Evolutionary conservation across 2,797 vertebrate species (phyloP).

Genomic region (Ctenochaetus hawaiiensis): DNA sequence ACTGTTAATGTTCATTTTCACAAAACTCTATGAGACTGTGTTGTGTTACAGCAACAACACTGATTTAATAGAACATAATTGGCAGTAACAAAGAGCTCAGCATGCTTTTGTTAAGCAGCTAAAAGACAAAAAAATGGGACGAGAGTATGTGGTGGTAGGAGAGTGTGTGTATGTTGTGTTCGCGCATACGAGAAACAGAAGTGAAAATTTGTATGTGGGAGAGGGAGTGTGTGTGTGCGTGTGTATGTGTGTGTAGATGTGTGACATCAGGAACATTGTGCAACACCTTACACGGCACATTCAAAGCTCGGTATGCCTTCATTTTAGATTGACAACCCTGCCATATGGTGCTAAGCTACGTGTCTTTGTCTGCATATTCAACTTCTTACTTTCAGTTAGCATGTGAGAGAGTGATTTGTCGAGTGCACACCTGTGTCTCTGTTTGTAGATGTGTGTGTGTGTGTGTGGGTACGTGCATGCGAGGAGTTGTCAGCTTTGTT

Average conservation of each 20-base stretch:
- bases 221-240: not conserved
- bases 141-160: constrained; percentile 25
- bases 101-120: constrained; percentile 55
- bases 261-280: constrained; percentile 23
- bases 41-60: constrained; percentile 49
- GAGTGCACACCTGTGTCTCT: constrained; percentile 43
- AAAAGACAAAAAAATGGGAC: constrained; percentile 52
- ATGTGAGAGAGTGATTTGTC: constrained; percentile 35
- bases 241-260: not conserved
- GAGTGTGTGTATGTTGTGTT: constrained; percentile 26
- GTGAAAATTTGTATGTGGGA: constrained; percentile 2
- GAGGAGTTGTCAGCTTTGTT: not conserved
- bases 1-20: constrained; percentile 24
- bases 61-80: constrained; percentile 61
- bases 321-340: constrained; percentile 64
- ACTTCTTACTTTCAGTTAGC: constrained; percentile 49
- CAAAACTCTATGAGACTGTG: constrained; percentile 23
- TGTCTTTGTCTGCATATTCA: constrained; percentile 59
- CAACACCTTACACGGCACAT: constrained; percentile 46
- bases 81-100: constrained; percentile 56
- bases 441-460: constrained; percentile 11
- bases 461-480: constrained; percentile 16
- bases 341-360: constrained; percentile 68
- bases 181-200: constrained; percentile 18
- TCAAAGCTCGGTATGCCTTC: constrained; percentile 56